Percentiles rank a stretch among this genome's conserved stretches.
Conservation (phyloP, 2,797 vertebrate species). For the Valencia hispanica region DNA sequence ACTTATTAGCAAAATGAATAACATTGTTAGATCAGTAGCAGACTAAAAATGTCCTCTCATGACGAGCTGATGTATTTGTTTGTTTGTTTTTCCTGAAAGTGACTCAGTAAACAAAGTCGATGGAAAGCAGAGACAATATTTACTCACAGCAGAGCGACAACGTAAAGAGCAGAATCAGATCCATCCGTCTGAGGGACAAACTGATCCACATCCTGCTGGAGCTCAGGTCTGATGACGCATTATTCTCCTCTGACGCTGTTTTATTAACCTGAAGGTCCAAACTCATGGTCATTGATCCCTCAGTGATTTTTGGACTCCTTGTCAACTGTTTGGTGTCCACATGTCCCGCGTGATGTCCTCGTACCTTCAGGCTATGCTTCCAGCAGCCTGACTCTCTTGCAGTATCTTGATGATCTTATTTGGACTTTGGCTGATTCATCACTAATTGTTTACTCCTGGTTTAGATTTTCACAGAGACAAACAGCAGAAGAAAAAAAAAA, state of each 20-base stretch:
- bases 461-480: neutral
- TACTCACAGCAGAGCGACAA: constrained; percentile 30
- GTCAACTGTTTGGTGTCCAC: neutral
- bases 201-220: neutral
- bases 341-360: neutral
- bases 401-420: neutral
- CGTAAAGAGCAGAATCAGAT: constrained; percentile 3
- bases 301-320: neutral
- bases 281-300: no score
- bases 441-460: neutral
- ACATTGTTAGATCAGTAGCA: neutral
- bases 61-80: neutral
- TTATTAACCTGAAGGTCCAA: neutral
- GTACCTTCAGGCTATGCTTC: neutral
- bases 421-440: neutral
- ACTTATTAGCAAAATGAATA: neutral
- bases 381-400: neutral
- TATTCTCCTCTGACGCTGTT: neutral
- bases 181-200: neutral
- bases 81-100: neutral
- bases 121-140: neutral
- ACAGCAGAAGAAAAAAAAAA: neutral
- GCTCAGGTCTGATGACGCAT: neutral
- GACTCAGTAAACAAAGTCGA: neutral
- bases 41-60: neutral